Evolutionary conservation across 1,140 invertebrate genomes (phyloP).

Genomic region (Formica exsecta): DNA sequence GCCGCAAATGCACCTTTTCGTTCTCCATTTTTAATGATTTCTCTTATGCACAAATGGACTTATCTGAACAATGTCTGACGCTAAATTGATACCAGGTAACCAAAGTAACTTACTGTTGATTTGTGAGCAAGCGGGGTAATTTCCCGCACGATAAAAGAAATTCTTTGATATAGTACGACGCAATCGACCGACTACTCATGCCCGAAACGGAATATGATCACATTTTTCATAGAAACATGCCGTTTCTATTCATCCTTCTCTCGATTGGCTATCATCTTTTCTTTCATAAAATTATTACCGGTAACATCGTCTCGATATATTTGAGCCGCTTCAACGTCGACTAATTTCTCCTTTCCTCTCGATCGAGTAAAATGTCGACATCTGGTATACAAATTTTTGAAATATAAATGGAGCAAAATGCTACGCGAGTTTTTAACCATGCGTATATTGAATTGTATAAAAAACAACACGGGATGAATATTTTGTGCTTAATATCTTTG

Average conservation of each 20-base stretch:
- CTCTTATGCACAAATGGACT: too few species aligned
- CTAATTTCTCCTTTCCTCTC: slow-evolving; percentile 13
- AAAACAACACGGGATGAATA: not conserved
- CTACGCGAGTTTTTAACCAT: not conserved
- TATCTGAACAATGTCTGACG: too few species aligned
- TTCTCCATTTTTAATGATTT: too few species aligned
- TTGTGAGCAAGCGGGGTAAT: too few species aligned
- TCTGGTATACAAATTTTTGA: slow-evolving; percentile 16
- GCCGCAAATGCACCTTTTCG: too few species aligned
- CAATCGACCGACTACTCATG: too few species aligned
- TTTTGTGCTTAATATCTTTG: slow-evolving; percentile 27
- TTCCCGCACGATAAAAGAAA: too few species aligned
- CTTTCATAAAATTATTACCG: not conserved
- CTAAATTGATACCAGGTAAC: not conserved
- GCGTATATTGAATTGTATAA: not conserved
- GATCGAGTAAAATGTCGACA: slow-evolving; percentile 22
- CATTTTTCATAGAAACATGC: slow-evolving; percentile 2
- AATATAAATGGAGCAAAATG: slow-evolving; percentile 24
- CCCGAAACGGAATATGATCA: too few species aligned
- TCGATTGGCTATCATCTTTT: not conserved
- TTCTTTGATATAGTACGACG: too few species aligned
- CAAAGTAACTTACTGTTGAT: too few species aligned
- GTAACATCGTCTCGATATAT: too few species aligned
- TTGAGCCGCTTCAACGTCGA: not conserved
- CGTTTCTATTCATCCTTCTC: not conserved